phyloP scores from a whole-genome alignment of 1,140 invertebrate genomes.

The Steinernema khuongi region DNA sequence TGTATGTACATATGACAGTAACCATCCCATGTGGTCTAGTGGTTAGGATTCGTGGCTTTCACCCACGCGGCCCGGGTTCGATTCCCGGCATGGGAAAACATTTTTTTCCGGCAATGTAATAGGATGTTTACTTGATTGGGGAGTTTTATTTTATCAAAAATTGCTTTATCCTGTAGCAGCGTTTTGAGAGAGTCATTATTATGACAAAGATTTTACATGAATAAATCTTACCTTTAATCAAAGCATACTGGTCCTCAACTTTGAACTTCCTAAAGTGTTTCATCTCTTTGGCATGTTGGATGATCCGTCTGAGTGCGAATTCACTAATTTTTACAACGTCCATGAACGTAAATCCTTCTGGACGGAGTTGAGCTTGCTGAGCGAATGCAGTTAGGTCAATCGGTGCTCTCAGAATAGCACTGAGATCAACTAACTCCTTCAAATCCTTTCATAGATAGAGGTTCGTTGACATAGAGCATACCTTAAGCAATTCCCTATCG shows the following conservation, averaged over 20 bases:
- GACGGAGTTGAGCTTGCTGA: background rate
- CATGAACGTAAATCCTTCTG: background rate
- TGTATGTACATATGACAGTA: no score
- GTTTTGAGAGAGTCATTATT: no score
- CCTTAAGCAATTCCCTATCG: background rate
- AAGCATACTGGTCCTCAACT: background rate
- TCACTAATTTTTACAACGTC: conserved; percentile 11
- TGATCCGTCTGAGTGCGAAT: conserved; percentile 2
- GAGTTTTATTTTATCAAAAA: no score
- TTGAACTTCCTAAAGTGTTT: background rate
- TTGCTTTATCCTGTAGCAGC: no score
- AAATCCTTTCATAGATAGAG: background rate
- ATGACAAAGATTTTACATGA: no score
- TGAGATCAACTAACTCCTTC: background rate
- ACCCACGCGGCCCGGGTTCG: conserved; percentile 77
- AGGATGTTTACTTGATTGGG: no score
- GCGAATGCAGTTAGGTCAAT: background rate
- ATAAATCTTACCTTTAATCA: background rate
- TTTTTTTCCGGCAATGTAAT: no score
- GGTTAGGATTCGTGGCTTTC: conserved; percentile 79
- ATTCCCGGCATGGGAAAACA: conserved; percentile 79
- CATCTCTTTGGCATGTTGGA: background rate
- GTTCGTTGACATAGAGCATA: background rate
- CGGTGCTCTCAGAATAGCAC: background rate
- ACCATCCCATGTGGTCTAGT: conserved; percentile 60